Percentiles rank a stretch among this genome's conserved stretches.
Conservation (phyloP, 2,888 invertebrate genomes). For the Limnephilus lunatus region DNA sequence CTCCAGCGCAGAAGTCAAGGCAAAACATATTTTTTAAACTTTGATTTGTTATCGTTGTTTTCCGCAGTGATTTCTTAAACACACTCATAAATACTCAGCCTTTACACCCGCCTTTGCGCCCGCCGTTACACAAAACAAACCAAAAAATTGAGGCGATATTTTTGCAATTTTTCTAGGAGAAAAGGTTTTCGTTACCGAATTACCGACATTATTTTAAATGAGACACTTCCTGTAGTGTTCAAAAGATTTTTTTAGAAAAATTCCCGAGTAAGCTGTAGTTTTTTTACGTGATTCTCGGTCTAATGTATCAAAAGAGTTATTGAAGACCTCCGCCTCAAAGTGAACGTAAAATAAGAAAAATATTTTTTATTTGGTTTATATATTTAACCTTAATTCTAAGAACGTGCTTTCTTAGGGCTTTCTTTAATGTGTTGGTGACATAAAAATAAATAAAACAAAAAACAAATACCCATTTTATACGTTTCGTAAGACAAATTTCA, state of each 20-base stretch:
- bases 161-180: not conserved
- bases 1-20: conserved; percentile 19
- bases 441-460: too few species aligned
- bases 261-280: not conserved
- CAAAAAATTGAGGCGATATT: not conserved
- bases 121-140: not conserved
- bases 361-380: not conserved
- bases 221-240: not conserved
- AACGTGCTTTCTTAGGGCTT: not conserved
- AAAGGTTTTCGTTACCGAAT: not conserved
- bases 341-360: not conserved
- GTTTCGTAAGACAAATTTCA: too few species aligned
- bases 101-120: not conserved
- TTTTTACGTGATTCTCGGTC: not conserved
- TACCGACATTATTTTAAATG: conserved; percentile 15
- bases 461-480: too few species aligned
- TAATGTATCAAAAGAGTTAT: not conserved
- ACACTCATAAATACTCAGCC: not conserved
- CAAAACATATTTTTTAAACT: conserved; percentile 38
- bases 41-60: conserved; percentile 43
- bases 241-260: not conserved
- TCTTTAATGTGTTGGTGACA: not conserved
- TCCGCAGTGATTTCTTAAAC: conserved; percentile 2
- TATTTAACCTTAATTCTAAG: not conserved
- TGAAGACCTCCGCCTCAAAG: not conserved